Percentiles rank a stretch among this genome's conserved stretches.
Evolutionary conservation across 2,888 invertebrate species (phyloP).

Genomic region (Dryobota labecula): DNA sequence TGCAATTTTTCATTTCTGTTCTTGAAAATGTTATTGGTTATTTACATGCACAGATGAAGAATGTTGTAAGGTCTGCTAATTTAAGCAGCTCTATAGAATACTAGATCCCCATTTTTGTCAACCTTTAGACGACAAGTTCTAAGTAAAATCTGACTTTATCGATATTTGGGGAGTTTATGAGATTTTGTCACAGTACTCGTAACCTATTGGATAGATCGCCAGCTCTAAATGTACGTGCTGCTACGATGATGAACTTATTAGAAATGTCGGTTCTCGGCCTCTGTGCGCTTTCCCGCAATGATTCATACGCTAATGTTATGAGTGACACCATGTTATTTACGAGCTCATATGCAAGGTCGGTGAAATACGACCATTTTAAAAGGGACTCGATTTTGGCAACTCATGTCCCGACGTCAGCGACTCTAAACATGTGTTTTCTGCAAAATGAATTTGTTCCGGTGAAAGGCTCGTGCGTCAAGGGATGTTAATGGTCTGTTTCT

Average conservation of each 20-base stretch:
- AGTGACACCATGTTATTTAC: constrained; percentile 71
- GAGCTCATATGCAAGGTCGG: constrained; percentile 69
- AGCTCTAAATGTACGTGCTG: not conserved
- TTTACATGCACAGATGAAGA: constrained; percentile 22
- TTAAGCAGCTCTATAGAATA: not conserved
- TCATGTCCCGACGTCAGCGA: constrained; percentile 43
- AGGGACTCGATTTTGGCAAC: constrained; percentile 65
- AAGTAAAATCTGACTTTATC: not conserved
- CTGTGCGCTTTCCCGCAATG: constrained; percentile 41
- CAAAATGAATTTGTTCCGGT: constrained; percentile 43
- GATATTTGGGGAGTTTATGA: not conserved
- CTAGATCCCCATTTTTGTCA: not conserved
- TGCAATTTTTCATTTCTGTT: not conserved
- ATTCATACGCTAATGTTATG: constrained; percentile 65
- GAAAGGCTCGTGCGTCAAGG: constrained; percentile 58
- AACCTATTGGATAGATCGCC: not conserved
- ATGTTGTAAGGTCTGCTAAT: not conserved
- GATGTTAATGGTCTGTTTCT: constrained; percentile 46
- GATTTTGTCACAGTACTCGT: not conserved
- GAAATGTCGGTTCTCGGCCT: constrained; percentile 19
- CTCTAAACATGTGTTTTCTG: constrained; percentile 50
- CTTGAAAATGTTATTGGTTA: constrained; percentile 5
- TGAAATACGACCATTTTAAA: constrained; percentile 63
- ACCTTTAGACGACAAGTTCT: not conserved
- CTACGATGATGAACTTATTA: constrained; percentile 21